Conservation (phyloP, 2,888 invertebrate species). For the Therioaphis trifolii region DNA sequence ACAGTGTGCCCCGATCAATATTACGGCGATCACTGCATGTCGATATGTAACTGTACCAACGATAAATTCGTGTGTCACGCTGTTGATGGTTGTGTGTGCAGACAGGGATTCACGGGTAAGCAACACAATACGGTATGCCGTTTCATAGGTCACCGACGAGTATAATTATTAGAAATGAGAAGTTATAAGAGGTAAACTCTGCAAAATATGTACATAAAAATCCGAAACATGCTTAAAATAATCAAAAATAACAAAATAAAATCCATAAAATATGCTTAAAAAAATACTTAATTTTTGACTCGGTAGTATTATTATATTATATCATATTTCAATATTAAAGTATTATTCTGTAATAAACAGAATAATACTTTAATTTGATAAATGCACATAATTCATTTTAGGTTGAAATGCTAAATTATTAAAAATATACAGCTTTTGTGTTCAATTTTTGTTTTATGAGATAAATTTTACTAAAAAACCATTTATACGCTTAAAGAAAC, state of each 20-base stretch:
- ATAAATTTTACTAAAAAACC: neutral
- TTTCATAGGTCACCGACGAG: neutral
- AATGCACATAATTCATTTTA: no score
- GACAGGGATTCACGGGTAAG: conserved; percentile 76
- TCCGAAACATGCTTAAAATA: neutral
- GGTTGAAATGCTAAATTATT: neutral
- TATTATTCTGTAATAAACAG: no score
- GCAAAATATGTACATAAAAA: neutral
- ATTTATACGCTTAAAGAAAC: no score
- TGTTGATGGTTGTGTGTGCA: conserved; percentile 82
- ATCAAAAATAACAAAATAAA: neutral
- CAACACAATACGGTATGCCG: neutral
- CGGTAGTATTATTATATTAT: no score
- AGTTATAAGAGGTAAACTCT: neutral
- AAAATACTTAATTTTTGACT: no score
- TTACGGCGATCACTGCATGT: conserved; percentile 89
- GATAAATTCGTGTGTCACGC: conserved; percentile 86
- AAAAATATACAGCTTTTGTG: neutral
- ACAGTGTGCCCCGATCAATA: conserved; percentile 90
- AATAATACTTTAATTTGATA: no score
- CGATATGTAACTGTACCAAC: conserved; percentile 79
- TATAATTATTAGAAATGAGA: neutral
- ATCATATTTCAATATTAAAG: no score
- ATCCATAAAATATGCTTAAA: neutral
- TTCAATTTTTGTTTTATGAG: no score